These are phyloP conservation scores for Pollenia amentaria DNA, from an alignment of 2,888 invertebrate species.

Conservation along the genomic window DNA sequence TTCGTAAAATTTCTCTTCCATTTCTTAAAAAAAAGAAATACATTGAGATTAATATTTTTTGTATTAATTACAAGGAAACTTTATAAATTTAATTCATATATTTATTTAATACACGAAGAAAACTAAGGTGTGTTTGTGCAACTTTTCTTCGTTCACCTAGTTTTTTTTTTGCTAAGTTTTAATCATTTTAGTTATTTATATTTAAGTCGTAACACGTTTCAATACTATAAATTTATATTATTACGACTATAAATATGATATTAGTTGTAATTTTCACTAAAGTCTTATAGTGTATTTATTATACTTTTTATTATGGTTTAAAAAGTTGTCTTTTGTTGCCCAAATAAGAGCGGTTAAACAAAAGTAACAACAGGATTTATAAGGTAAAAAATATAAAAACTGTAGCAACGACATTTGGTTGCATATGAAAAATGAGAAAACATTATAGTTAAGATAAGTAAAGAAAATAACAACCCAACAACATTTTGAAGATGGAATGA, in stretches of 20 bases:
- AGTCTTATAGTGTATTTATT: neutral
- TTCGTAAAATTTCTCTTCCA: no score
- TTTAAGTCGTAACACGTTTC: constrained; percentile 4
- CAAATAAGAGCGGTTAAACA: constrained; percentile 5
- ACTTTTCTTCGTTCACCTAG: no score
- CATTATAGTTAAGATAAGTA: no score
- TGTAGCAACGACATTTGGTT: constrained; percentile 1
- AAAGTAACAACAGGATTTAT: constrained; percentile 23
- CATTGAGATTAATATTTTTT: no score
- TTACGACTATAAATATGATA: constrained; percentile 2
- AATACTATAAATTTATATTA: constrained; percentile 49
- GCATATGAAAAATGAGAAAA: neutral
- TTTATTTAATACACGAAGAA: no score
- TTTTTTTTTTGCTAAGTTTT: no score
- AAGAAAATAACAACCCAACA: constrained; percentile 22
- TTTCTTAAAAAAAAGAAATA: no score
- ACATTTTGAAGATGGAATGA: neutral
- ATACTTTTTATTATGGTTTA: neutral
- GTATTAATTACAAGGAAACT: no score
- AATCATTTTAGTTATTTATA: neutral
- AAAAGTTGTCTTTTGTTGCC: neutral
- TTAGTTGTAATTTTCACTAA: constrained; percentile 15
- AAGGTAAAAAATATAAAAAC: neutral
- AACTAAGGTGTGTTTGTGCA: no score
- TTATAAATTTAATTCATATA: no score